A percentile compares a stretch with the other conserved stretches of the same genome.
These are phyloP conservation scores for Etheostoma cragini DNA, from an alignment of 2,113 vertebrate species.

Conservation along the genomic window DNA sequence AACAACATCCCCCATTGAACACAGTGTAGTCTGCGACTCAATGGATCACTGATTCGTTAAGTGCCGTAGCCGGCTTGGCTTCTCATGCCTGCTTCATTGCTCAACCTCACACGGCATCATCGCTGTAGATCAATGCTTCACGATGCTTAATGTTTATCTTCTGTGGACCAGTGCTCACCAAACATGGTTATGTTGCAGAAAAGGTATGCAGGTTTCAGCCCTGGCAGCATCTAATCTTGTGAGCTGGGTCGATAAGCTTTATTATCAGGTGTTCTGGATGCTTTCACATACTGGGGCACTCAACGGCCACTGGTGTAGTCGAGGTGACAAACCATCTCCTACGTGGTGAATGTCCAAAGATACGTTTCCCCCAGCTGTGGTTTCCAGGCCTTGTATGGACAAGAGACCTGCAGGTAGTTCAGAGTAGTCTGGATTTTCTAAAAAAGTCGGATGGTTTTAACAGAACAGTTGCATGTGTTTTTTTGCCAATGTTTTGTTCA, in stretches of 20 bases:
- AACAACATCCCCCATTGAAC: constrained; percentile 17
- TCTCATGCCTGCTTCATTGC: constrained; percentile 58
- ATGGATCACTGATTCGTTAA: constrained; percentile 78
- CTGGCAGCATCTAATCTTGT: constrained; percentile 62
- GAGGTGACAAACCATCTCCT: constrained; percentile 36
- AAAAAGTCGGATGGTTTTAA: background rate
- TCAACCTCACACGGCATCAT: constrained; percentile 45
- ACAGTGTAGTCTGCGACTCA: constrained; percentile 56
- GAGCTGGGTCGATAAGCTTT: constrained; percentile 66
- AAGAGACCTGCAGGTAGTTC: background rate
- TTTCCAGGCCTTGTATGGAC: constrained; percentile 77
- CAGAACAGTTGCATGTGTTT: background rate
- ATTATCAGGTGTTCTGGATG: constrained; percentile 79
- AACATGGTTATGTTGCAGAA: constrained; percentile 69
- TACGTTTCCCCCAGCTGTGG: constrained; percentile 15
- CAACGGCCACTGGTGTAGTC: constrained; percentile 2
- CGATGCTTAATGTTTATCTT: constrained; percentile 69
- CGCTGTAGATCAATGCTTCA: constrained; percentile 27
- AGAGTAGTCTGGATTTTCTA: background rate
- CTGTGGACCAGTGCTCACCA: constrained; percentile 55
- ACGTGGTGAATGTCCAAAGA: constrained; percentile 57
- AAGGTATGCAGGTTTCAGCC: constrained; percentile 63
- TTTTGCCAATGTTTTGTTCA: background rate
- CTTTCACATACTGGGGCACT: constrained; percentile 63
- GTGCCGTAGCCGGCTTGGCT: constrained; percentile 43